Conservation (phyloP, 2,113 vertebrate species). For the Phyllopteryx taeniolatus region DNA sequence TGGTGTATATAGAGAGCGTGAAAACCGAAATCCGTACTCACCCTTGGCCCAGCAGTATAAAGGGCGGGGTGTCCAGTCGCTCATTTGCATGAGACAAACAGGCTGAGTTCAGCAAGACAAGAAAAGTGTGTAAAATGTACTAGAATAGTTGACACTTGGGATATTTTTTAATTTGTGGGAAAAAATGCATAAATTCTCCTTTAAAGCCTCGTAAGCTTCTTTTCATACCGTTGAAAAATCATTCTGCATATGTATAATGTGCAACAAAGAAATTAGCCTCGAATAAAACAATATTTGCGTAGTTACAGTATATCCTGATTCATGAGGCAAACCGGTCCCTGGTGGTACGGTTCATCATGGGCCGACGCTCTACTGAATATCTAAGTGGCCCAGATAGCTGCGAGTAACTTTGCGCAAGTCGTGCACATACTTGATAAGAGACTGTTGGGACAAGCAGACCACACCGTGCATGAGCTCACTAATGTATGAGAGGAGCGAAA, state of each 20-base stretch:
- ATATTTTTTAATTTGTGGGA: too few species aligned
- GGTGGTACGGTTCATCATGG: not conserved
- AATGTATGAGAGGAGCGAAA: constrained; percentile 16
- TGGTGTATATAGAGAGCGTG: too few species aligned
- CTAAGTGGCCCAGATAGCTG: constrained; percentile 3
- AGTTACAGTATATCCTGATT: not conserved
- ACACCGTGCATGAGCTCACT: constrained; percentile 24
- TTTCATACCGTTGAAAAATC: not conserved
- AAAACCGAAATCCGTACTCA: too few species aligned
- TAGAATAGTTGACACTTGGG: too few species aligned
- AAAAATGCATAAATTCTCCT: too few species aligned
- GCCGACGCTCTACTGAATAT: not conserved
- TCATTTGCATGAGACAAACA: too few species aligned
- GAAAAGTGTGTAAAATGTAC: too few species aligned
- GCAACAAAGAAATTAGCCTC: not conserved
- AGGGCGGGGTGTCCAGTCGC: too few species aligned
- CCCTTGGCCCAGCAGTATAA: too few species aligned
- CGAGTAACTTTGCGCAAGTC: constrained; percentile 2
- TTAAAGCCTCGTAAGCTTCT: not conserved
- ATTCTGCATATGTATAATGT: not conserved
- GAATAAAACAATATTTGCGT: not conserved
- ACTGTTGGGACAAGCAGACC: constrained; percentile 22
- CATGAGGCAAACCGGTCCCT: not conserved
- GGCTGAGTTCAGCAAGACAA: too few species aligned
- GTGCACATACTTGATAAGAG: constrained; percentile 31